Conservation (phyloP, 2,113 vertebrate genomes). For the Romanogobio albipinnatus region DNA sequence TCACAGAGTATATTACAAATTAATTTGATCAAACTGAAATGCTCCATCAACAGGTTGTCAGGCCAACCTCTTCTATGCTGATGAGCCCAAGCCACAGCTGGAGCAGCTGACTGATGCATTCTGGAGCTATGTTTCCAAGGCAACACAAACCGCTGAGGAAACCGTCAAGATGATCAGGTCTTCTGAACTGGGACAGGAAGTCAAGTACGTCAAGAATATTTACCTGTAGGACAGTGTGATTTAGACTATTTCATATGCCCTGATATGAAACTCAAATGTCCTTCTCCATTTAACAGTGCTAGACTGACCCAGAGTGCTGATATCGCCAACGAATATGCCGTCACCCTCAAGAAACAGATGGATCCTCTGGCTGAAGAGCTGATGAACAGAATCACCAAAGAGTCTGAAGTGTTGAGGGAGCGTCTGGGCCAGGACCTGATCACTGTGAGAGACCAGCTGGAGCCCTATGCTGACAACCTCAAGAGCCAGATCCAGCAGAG, state of each 20-base stretch:
- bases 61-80: constrained; percentile 75
- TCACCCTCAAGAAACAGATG: constrained; percentile 52
- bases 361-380: constrained; percentile 56
- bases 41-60: constrained; percentile 69
- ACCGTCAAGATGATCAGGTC: constrained; percentile 73
- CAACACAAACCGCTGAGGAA: constrained; percentile 75
- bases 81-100: constrained; percentile 76
- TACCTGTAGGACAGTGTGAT: neutral
- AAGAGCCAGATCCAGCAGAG: constrained; percentile 72
- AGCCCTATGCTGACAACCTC: constrained; percentile 69
- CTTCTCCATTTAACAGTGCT: constrained; percentile 35
- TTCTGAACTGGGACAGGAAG: constrained; percentile 72
- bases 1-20: neutral
- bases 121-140: constrained; percentile 78
- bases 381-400: constrained; percentile 57
- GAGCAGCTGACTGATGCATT: constrained; percentile 76
- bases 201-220: constrained; percentile 68
- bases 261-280: neutral
- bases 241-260: neutral
- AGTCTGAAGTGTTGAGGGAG: constrained; percentile 62
- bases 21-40: neutral
- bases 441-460: constrained; percentile 33
- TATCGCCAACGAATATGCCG: constrained; percentile 49
- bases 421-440: constrained; percentile 63
- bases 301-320: constrained; percentile 51